Evolutionary conservation across 2,797 vertebrate genomes (phyloP).

Genomic region (Botia almorhae): DNA sequence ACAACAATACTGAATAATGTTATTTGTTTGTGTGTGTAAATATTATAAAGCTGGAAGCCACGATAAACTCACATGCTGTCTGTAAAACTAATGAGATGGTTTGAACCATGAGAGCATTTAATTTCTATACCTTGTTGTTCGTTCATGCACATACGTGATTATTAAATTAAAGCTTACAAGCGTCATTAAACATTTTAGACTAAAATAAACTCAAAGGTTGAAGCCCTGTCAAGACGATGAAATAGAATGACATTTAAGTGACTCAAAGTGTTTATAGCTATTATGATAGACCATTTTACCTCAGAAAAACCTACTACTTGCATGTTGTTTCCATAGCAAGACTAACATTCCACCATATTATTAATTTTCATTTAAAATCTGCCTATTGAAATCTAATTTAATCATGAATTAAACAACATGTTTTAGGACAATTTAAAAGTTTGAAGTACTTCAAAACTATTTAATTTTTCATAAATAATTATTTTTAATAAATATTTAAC

Average conservation of each 20-base stretch:
- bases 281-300: conserved; percentile 44
- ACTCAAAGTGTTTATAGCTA: conserved; percentile 22
- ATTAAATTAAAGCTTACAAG: conserved; percentile 56
- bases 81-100: conserved; percentile 33
- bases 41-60: conserved; percentile 9
- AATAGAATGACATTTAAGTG: conserved; percentile 37
- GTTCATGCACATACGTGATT: conserved; percentile 52
- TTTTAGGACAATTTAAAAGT: too few species aligned
- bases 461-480: too few species aligned
- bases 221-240: conserved; percentile 51
- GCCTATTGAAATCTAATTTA: too few species aligned
- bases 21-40: background rate
- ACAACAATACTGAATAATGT: background rate
- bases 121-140: conserved; percentile 49
- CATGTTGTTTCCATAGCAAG: background rate
- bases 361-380: background rate
- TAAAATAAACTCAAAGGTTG: conserved; percentile 50
- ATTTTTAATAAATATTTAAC: too few species aligned
- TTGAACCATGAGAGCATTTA: conserved; percentile 45
- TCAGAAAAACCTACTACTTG: too few species aligned
- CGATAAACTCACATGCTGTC: background rate
- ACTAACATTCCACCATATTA: background rate
- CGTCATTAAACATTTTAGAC: conserved; percentile 60
- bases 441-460: too few species aligned
- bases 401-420: too few species aligned